Conservation (phyloP, 2,113 vertebrate species). For the Pavo muticus region DNA sequence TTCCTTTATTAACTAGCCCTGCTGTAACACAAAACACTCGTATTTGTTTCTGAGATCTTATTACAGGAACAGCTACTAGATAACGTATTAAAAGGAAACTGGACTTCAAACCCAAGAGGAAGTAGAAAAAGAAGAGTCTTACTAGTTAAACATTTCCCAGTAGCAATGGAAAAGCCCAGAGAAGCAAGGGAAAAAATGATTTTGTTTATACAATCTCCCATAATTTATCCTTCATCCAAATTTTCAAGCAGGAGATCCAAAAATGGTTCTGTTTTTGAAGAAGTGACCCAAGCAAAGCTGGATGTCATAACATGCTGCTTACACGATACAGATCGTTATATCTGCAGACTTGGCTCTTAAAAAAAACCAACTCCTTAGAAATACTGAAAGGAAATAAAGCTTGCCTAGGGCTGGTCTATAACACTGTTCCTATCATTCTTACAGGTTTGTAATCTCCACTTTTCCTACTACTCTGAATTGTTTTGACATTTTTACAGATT, state of each 20-base stretch:
- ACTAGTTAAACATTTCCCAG: background rate
- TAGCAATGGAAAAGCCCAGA: background rate
- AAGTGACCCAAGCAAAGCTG: background rate
- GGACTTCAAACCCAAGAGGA: background rate
- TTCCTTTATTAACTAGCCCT: background rate
- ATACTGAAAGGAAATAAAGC: background rate
- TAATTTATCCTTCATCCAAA: background rate
- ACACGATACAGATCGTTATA: background rate
- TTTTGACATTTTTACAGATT: background rate
- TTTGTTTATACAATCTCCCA: background rate
- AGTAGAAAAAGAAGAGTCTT: background rate
- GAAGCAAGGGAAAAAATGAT: background rate
- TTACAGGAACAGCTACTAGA: background rate
- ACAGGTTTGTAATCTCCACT: background rate
- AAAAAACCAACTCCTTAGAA: background rate
- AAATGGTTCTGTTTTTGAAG: background rate
- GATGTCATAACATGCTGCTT: background rate
- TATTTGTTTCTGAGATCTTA: background rate
- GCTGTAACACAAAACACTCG: background rate
- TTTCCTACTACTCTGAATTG: background rate
- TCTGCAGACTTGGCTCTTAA: background rate
- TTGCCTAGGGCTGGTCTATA: background rate
- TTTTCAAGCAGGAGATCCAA: background rate
- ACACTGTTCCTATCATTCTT: background rate
- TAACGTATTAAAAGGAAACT: background rate